Base-by-base conservation (phyloP, 2,113 vertebrate species). In the Phalacrocorax pelagicus region DNA sequence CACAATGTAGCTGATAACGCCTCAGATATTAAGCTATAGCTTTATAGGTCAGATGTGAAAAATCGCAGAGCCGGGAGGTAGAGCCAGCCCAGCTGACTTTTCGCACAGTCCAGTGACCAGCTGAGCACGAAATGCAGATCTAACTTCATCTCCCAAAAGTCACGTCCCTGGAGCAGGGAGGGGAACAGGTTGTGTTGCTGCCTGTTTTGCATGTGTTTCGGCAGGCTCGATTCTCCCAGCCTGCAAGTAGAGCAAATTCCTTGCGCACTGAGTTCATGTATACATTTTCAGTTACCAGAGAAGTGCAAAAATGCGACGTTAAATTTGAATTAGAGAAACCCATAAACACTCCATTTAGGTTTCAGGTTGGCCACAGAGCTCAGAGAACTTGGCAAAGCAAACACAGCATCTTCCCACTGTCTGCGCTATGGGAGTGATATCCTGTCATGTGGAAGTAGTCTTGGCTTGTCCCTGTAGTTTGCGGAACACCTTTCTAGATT, bases 321-420 rank as follows among this genome's bases (percentile, higher is more conserved):
- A 70, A 62, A 91, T 85, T 88, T 92, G 73, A 95, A 88, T 71
- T 77, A 93, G 47, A 42, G 14, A 86, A 93, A 71, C 21, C 6
- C 21, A 11, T 63, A 81, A 90, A 63, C 55, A 38, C 52, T 78
- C 67, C 52, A 26, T 93, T 93, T 92, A 51, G 44, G 52, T 84
- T 94, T 94, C 88, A 74, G 92, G 51, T 86, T 92, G 90, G 82
- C 90, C 95, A 63, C 79, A 73, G 90, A 66, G 15, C 88, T 93
- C 16, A 11, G 47, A 74, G 75, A 74, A 90, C 32, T 55, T 93
- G 72, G 72, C 85, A 94, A 83, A 73, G 55, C 32, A 74, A 70
- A 86, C 29, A 74, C 54, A 69, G 40, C 14, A 47, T 75, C 74
- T 89, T 96, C 63, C 78, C 40, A 59, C 46, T 92, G 15, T 74